Base-by-base conservation (phyloP, 30 jellyfish, hydroid and myxozoan species). In the Chrysaora quinquecirrha region DNA sequence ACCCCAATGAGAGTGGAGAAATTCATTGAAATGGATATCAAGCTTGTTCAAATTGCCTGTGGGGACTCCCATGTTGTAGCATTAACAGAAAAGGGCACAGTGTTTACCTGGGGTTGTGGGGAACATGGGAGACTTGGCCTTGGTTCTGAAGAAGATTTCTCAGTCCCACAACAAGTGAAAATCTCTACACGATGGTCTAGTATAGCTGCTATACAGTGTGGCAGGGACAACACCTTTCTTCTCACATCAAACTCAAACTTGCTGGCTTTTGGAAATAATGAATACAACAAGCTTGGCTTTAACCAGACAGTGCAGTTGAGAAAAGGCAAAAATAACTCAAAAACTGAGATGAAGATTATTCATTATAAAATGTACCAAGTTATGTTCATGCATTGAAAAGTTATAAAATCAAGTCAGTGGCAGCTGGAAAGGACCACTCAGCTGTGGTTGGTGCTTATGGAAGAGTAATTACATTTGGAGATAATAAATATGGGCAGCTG, bases 81-180 rank as follows among this genome's bases (percentile, higher is more conserved):
- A 4, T 25, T 93, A 54, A 76, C 98, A 18, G 83, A 69, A 30
- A 54, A 75, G 11, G 93, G 94, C 19, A 84, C 47, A 0, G 97
- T 87, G 20, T 93, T 29, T 75, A 62, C 97, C 20, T 93, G 98
- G 98, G 98, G 98, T 10, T 86, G 96, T 71, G 98, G 98, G 30
- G 98, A 93, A 52, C 85, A 62, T 7, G 98, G 98, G 0, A 65
- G 98, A 34, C 90, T 93, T 1, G 98, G 98, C 3, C 77, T 87
- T 10, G 90, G 94, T 14, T 48, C 50, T 34, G 97, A 93, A 66
- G 89, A 86, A 23, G 98, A 93, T 56, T 25, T 66, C 52, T 48
- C 87, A 35, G 1, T 67, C 1, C 98, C 98, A 0, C 95, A 81
- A 61, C 87, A 30, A 3, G 94, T 90, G 2, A 67, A 48, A 9